These are phyloP conservation scores for Rhynchophorus ferrugineus DNA, from an alignment of 1,140 invertebrate genomes.

Conservation along the genomic window DNA sequence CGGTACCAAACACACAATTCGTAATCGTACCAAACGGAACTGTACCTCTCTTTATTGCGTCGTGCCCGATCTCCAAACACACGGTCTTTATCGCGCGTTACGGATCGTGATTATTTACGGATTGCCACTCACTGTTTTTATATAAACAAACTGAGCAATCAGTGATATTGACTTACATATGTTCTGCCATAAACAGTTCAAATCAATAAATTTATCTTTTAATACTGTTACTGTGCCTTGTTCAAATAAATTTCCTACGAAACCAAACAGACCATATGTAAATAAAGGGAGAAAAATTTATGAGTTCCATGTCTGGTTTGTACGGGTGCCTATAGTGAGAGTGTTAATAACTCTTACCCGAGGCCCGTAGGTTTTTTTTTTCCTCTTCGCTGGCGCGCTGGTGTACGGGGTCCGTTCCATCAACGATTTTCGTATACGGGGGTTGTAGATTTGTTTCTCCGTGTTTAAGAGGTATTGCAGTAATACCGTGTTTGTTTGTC, in stretches of 20 bases:
- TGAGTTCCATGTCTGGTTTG: not conserved
- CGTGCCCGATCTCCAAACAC: not conserved
- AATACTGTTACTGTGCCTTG: conserved; percentile 11
- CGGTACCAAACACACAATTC: not conserved
- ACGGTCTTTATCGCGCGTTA: not conserved
- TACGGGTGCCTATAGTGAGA: not conserved
- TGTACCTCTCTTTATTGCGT: not conserved
- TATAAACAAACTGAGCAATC: conserved; percentile 9
- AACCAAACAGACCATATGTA: conserved; percentile 2
- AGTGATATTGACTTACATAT: conserved; percentile 22
- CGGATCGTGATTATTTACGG: not conserved
- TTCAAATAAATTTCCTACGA: conserved; percentile 4
- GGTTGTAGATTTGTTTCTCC: too few relatives aligned
- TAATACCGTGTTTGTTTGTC: too few relatives aligned
- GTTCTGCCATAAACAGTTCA: conserved; percentile 6
- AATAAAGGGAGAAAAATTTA: conserved; percentile 2
- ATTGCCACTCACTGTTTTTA: not conserved
- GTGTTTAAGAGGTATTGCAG: too few relatives aligned
- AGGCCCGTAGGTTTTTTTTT: not conserved
- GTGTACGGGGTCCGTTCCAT: conserved; percentile 3
- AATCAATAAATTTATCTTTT: conserved; percentile 12
- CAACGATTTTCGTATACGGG: too few relatives aligned
- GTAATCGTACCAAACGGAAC: not conserved
- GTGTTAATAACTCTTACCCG: not conserved
- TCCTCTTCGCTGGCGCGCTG: not conserved